Base-by-base conservation (phyloP, 2,888 invertebrate species). In the Lithophane socia region DNA sequence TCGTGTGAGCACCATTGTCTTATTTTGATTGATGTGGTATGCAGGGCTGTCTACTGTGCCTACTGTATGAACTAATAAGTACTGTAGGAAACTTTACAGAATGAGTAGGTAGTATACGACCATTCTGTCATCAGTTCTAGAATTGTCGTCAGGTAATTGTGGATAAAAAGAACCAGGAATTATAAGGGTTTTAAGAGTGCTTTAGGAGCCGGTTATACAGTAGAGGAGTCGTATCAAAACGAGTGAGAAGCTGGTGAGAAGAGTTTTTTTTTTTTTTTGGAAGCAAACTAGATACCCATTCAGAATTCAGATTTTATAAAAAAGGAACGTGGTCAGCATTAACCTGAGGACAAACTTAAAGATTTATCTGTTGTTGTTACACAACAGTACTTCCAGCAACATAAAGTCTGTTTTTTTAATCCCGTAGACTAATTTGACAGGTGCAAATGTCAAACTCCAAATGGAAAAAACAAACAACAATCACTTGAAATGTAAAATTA, bases 11-110 rank as follows among this genome's bases (percentile, higher is more conserved):
- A 80, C 77, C 85, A 90, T 90, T 92, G 91, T 92, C 91, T 91
- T 85, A 86, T 92, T 78, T 91, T 90, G 91, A 93, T 92, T 92
- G 91, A 91, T 91, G 83, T 75, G 67, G 67, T 52, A 13, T 12
- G 61, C 90, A 92, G 92, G 93, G 93, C 76, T 91, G 91, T 44
- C 52, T 16, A 56, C 10, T 44, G 10, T 12, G 3, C 21, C 21
- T 24, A 37, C 21, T n/a, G 4, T 18, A n/a, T n/a, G 18, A 49
- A 44, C 16, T 7, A 10, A 1, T 13, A n/a, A 21, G 16, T 10
- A 47, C 12, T 73, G n/a, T 16, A 8, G 21, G 12, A 44, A 10
- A 49, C 16, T 49, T 42, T 12, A 47, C 47, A 21, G 37, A 16
- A 60, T 0, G 3, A 60, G 3, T 52, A 42, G 24, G n/a, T 61